phyloP scores from a whole-genome alignment of 2,888 invertebrate species.

The Cartodere bifasciata region DNA sequence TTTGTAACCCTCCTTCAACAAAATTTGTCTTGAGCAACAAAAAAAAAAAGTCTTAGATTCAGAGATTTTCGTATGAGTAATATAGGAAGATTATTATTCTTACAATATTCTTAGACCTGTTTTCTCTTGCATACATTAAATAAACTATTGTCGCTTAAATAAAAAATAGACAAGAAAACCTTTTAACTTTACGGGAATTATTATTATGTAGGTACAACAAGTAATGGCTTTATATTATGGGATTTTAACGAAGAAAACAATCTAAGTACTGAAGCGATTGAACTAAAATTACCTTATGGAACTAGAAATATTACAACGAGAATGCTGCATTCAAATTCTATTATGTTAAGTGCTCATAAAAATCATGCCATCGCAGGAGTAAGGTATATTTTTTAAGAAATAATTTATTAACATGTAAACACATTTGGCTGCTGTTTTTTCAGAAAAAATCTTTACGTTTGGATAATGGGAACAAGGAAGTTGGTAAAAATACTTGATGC shows the following conservation, averaged over 20 bases:
- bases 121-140: too few relatives aligned
- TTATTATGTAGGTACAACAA: constrained; percentile 66
- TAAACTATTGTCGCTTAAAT: too few relatives aligned
- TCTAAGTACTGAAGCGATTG: constrained; percentile 44
- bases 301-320: constrained; percentile 87
- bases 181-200: too few relatives aligned
- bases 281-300: constrained; percentile 66
- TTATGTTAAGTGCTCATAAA: constrained; percentile 81
- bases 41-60: too few relatives aligned
- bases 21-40: too few relatives aligned
- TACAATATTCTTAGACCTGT: too few relatives aligned
- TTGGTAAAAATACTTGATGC: constrained; percentile 89
- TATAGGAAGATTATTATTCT: too few relatives aligned
- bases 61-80: too few relatives aligned
- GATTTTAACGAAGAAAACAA: constrained; percentile 47
- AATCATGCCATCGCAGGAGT: constrained; percentile 94
- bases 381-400: constrained; percentile 50
- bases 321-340: constrained; percentile 80
- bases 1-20: too few relatives aligned
- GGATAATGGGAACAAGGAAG: constrained; percentile 70
- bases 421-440: too few relatives aligned
- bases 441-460: constrained; percentile 82
- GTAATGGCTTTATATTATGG: constrained; percentile 77
- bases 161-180: too few relatives aligned
- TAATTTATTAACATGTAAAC: too few relatives aligned